These are phyloP conservation scores for Eubasilissa regina DNA, from an alignment of 1,140 invertebrate genomes.

Conservation along the genomic window DNA sequence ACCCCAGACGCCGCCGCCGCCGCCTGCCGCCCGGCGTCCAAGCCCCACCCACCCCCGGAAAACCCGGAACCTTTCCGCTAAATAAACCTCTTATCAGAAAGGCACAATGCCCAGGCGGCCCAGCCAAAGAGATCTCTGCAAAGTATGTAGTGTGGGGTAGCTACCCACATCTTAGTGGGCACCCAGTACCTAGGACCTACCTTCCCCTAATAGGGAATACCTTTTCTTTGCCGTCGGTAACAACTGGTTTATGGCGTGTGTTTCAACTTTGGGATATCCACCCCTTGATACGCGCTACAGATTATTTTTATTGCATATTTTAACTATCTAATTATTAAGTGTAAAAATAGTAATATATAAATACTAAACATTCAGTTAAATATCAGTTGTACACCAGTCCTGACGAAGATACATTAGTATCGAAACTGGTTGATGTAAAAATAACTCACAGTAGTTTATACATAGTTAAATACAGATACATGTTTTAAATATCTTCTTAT, in stretches of 20 bases:
- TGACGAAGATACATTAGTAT: too few species aligned
- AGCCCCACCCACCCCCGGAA: not conserved
- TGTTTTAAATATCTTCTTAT: too few species aligned
- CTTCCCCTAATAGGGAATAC: conserved; percentile 14
- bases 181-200: not conserved
- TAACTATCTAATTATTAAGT: too few species aligned
- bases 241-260: not conserved
- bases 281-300: too few species aligned
- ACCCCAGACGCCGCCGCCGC: not conserved
- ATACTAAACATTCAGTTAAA: too few species aligned
- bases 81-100: conserved; percentile 61
- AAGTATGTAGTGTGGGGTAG: conserved; percentile 52
- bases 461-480: too few species aligned
- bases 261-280: too few species aligned
- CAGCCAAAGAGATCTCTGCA: conserved; percentile 58
- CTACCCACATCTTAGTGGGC: conserved; percentile 17
- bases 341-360: too few species aligned
- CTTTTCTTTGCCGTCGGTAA: not conserved
- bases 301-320: too few species aligned
- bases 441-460: too few species aligned
- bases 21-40: conserved; percentile 4
- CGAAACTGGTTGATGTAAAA: too few species aligned
- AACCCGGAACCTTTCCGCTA: conserved; percentile 58
- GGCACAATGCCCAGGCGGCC: conserved; percentile 58
- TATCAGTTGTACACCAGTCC: too few species aligned